Percentiles rank a stretch among this genome's conserved stretches.
These are phyloP conservation scores for Taenioides sp. DNA, from an alignment of 2,797 vertebrate species.

Conservation along the genomic window DNA sequence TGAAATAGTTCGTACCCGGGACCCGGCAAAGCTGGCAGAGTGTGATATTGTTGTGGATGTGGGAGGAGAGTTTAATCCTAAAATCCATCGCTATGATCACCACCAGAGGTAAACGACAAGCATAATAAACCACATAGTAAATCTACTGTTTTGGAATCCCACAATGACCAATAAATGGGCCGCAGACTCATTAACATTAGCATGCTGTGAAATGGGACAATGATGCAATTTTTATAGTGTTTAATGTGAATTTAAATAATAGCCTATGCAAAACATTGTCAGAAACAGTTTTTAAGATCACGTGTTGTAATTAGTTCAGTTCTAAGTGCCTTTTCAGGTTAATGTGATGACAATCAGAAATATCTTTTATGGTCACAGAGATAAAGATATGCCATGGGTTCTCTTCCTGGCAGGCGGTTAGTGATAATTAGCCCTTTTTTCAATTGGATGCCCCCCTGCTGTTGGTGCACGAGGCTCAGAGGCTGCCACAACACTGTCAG, in stretches of 20 bases:
- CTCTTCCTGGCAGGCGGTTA: slow-evolving; percentile 59
- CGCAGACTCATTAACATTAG: neutral
- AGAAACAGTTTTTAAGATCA: slow-evolving; percentile 17
- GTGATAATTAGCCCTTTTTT: slow-evolving; percentile 67
- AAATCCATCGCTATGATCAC: slow-evolving; percentile 89
- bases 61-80: slow-evolving; percentile 88
- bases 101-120: slow-evolving; percentile 83
- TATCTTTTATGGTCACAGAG: slow-evolving; percentile 49
- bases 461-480: slow-evolving; percentile 61
- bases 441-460: slow-evolving; percentile 54
- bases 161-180: neutral
- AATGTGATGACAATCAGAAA: slow-evolving; percentile 55
- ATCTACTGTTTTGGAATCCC: neutral
- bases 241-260: neutral
- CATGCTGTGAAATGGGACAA: neutral
- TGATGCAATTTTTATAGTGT: neutral
- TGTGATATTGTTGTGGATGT: slow-evolving; percentile 95
- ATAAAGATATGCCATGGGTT: slow-evolving; percentile 53
- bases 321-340: slow-evolving; percentile 55
- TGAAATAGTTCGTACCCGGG: slow-evolving; percentile 86
- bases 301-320: slow-evolving; percentile 46
- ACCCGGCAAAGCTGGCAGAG: slow-evolving; percentile 75
- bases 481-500: slow-evolving; percentile 47
- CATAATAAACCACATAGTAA: too few species aligned
- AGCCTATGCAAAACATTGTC: neutral